A percentile compares a stretch with the other conserved stretches of the same genome.
Conservation (phyloP, 2,113 vertebrate species). For the Arizona elegans region DNA sequence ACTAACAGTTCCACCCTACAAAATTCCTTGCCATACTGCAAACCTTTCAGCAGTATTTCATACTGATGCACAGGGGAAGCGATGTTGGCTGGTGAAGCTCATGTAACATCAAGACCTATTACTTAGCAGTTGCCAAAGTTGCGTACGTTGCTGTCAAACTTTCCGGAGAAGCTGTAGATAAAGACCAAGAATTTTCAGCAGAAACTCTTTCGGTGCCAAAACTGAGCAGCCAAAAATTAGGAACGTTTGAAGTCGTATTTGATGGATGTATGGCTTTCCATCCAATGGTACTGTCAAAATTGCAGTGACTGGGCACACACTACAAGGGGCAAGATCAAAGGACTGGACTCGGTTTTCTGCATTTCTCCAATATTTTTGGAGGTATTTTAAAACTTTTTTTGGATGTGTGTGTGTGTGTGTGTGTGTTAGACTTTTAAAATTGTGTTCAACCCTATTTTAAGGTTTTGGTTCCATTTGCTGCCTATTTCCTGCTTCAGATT, state of each 20-base stretch:
- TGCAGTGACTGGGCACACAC: neutral
- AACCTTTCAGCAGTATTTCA: neutral
- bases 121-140: neutral
- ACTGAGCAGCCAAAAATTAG: neutral
- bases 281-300: neutral
- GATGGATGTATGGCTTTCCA: neutral
- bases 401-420: too few relatives aligned
- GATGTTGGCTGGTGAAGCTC: neutral
- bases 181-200: neutral
- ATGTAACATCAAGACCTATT: neutral
- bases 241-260: neutral
- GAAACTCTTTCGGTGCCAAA: neutral
- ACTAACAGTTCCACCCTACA: neutral
- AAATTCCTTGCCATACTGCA: neutral
- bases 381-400: neutral
- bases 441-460: neutral
- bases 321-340: neutral
- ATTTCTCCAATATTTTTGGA: neutral
- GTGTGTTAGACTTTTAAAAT: neutral
- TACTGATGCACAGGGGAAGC: neutral
- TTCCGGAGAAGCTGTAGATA: neutral
- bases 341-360: neutral
- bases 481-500: neutral
- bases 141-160: too few relatives aligned
- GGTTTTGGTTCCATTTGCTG: neutral